Conservation (phyloP, 2,888 invertebrate species). For the Camptogramma bilineatum region DNA sequence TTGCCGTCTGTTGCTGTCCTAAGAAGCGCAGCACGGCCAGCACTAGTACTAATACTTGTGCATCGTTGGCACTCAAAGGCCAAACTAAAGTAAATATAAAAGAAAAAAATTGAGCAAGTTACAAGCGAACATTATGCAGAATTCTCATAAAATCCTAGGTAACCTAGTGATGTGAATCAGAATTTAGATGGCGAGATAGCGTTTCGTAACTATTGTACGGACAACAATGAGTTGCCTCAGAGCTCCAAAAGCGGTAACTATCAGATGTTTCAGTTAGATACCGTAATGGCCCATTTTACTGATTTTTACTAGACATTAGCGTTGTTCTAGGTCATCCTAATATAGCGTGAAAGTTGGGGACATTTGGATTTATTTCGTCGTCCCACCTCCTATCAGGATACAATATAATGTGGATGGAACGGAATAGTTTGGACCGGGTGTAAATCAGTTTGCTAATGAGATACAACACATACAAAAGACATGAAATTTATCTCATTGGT, state of each 20-base stretch:
- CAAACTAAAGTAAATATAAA: not conserved
- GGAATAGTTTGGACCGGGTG: too few relatives aligned
- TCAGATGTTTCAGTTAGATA: constrained; percentile 16
- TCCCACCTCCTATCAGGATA: too few relatives aligned
- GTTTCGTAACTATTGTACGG: constrained; percentile 33
- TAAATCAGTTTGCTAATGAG: too few relatives aligned
- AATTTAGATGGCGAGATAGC: constrained; percentile 40
- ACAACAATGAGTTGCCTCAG: constrained; percentile 41
- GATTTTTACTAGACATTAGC: not conserved
- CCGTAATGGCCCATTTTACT: constrained; percentile 1
- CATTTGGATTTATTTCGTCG: not conserved
- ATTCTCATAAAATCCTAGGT: constrained; percentile 10
- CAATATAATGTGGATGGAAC: too few relatives aligned
- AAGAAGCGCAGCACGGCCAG: too few relatives aligned
- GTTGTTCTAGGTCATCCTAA: constrained; percentile 1
- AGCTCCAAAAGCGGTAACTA: constrained; percentile 16
- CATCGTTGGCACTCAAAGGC: too few relatives aligned
- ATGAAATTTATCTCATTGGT: too few relatives aligned
- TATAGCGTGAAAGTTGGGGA: not conserved
- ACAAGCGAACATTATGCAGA: not conserved
- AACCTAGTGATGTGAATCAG: constrained; percentile 39
- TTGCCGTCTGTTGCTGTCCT: too few relatives aligned
- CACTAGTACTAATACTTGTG: too few relatives aligned
- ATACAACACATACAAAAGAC: too few relatives aligned
- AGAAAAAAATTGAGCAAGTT: not conserved